Evolutionary conservation across 2,888 invertebrate species (phyloP).

Genomic region (Chaitophorus viminalis): DNA sequence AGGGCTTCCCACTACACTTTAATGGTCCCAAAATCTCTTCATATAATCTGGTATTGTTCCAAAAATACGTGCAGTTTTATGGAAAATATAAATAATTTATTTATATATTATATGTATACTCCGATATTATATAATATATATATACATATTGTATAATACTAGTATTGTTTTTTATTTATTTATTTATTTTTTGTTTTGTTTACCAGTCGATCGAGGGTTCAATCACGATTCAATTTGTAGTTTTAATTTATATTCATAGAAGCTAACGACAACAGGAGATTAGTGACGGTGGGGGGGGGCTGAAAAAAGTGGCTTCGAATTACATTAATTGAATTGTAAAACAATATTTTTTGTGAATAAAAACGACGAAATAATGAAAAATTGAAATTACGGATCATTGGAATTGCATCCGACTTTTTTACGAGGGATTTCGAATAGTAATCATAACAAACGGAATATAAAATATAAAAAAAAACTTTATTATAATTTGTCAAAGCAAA

Average conservation of each 20-base stretch:
- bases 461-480: slow-evolving; percentile 37
- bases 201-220: slow-evolving; percentile 57
- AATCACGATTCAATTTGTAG: slow-evolving; percentile 62
- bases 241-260: slow-evolving; percentile 62
- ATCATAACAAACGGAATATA: slow-evolving; percentile 40
- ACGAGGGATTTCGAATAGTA: slow-evolving; percentile 50
- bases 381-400: slow-evolving; percentile 62
- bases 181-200: slow-evolving; percentile 34
- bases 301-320: slow-evolving; percentile 60
- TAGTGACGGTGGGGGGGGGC: slow-evolving; percentile 44
- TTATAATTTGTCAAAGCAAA: slow-evolving; percentile 52
- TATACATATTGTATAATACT: background rate
- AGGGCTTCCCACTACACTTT: slow-evolving; percentile 59
- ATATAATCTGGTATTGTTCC: slow-evolving; percentile 59
- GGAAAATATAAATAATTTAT: slow-evolving; percentile 59
- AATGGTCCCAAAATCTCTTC: slow-evolving; percentile 59
- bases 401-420: slow-evolving; percentile 54
- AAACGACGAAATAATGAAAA: slow-evolving; percentile 62
- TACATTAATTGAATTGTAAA: slow-evolving; percentile 62
- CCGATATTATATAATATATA: slow-evolving; percentile 6
- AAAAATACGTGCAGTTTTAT: slow-evolving; percentile 60
- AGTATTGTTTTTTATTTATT: slow-evolving; percentile 11
- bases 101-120: slow-evolving; percentile 21
- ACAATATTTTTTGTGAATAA: slow-evolving; percentile 55
- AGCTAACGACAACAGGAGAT: slow-evolving; percentile 60